Evolutionary conservation across 2,113 vertebrate species (phyloP).

Genomic region (Clinocottus analis): DNA sequence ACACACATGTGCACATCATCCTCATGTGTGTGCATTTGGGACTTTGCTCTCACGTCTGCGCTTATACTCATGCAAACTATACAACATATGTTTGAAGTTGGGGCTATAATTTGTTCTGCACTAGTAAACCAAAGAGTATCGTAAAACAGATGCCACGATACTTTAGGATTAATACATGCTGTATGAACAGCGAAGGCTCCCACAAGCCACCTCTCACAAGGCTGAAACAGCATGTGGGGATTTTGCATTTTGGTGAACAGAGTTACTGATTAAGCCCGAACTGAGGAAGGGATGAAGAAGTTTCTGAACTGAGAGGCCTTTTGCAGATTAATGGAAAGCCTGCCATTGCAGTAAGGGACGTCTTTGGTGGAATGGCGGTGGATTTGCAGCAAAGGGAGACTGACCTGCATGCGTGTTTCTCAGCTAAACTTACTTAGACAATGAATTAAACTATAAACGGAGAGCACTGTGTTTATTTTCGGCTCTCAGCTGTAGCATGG

Average conservation of each 20-base stretch:
- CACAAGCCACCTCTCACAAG: constrained; percentile 10
- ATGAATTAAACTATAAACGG: constrained; percentile 20
- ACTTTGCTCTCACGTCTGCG: neutral
- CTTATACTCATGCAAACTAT: constrained; percentile 29
- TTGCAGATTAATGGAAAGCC: neutral
- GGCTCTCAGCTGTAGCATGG: constrained; percentile 26
- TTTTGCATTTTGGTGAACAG: constrained; percentile 2
- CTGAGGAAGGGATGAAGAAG: neutral
- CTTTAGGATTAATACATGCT: constrained; percentile 34
- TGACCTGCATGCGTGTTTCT: neutral
- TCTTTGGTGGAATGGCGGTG: neutral
- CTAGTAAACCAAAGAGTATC: constrained; percentile 17
- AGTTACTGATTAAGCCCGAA: constrained; percentile 2
- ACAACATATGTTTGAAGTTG: constrained; percentile 58
- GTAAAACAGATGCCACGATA: constrained; percentile 44
- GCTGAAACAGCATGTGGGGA: neutral
- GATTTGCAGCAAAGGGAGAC: neutral
- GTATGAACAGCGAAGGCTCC: constrained; percentile 7
- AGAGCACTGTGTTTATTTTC: constrained; percentile 40
- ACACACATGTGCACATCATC: constrained; percentile 17
- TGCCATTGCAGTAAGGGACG: neutral
- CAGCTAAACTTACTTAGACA: neutral
- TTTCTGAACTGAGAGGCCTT: constrained; percentile 5
- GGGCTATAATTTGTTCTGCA: constrained; percentile 54
- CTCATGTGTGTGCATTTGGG: constrained; percentile 9